Evolutionary conservation across 1,140 invertebrate genomes (phyloP), one percentile per base, ranked within the genome.

Genomic region (Scylla paramamosain): DNA sequence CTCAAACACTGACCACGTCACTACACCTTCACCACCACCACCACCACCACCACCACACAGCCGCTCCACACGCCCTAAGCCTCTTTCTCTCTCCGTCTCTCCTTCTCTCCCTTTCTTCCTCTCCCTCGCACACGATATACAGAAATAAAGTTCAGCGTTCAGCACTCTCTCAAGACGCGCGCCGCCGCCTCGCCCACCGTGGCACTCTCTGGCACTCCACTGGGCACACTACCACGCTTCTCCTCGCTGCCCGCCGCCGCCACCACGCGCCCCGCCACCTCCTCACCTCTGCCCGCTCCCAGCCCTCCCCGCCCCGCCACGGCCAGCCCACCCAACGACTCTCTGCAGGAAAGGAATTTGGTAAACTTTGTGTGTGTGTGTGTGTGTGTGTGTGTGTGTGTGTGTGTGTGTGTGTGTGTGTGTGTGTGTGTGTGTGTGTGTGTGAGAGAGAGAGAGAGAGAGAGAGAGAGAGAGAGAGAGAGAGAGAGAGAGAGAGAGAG

Each of bases 71-170:
- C 83, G 12, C 83, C n/a, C 83, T 84, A 12, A 20, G 12, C n/a
- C 83, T 84, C 83, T 84, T 20, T 84, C 83, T 84, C 83, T 84
- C 83, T 84, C 83, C n/a, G 4, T 84, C 83, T 84, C 83, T 84
- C 83, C n/a, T 20, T 84, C 83, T 84, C 83, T 84, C 83, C 4
- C n/a, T 84, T 20, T 84, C 83, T 84, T 20, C n/a, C 83, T 84
- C 83, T 84, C 83, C n/a, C 31, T 28, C 4, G 0, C n/a, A n/a
- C 10, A 20, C 20, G 20, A 2, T 0, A 77, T 20, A 77, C 67
- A n/a, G n/a, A 77, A 77, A 77, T 77, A 77, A 77, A n/a, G 67
- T 77, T 25, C 6, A n/a, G 20, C 6, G 20, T 77, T 0, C 20
- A 7, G 1, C 67, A 20, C 16, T 77, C 67, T 77, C 25, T n/a